Evolutionary conservation across 1,140 invertebrate genomes (phyloP), one percentile per base, ranked within the genome.

Genomic region (Condylostylus longicornis): DNA sequence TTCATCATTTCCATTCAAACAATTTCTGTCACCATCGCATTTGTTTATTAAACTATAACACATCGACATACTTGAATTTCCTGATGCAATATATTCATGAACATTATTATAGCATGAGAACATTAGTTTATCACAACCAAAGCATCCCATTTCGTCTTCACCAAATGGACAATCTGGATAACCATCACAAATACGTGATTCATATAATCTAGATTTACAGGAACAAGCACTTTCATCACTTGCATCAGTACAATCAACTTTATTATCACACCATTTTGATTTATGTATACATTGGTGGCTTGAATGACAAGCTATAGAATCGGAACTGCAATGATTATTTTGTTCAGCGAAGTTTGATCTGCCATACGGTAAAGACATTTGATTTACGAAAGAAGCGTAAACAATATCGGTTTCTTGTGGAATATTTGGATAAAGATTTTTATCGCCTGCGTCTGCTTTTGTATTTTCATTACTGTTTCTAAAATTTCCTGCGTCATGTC

Each of bases 161-260:
- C 76, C 77, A 48, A 71, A 66, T 0, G 75, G 75, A 49, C 76
- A 85, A 50, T 86, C 82, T 21, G 73, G 71, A 44, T 79, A 83
- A 17, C 79, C 79, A 62, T 94, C 87, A 57, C 88, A 93, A 0
- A 77, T 43, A 42, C 74, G 68, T 5, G 68, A 56, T 40, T 63
- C 64, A 12, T 66, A 63, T 13, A 87, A 65, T 18, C 80, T 69
- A 17, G 71, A 54, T 38, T 64, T 71, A 46, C 82, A 87, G 3
- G 72, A 68, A 48, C 86, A 90, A 30, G 64, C 65, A 0, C 61
- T 60, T 62, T 93, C 87, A 53, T 93, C 87, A 43, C 79, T 83
- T 5, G 71, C 75, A 55, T 91, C 86, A 10, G 58, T 47, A 56
- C 87, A 93, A 48, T 93, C 70, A 1, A 81, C 71, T 3, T 64